Conservation (phyloP, 2,888 invertebrate species). For the Brachynemurus nebulosus region DNA sequence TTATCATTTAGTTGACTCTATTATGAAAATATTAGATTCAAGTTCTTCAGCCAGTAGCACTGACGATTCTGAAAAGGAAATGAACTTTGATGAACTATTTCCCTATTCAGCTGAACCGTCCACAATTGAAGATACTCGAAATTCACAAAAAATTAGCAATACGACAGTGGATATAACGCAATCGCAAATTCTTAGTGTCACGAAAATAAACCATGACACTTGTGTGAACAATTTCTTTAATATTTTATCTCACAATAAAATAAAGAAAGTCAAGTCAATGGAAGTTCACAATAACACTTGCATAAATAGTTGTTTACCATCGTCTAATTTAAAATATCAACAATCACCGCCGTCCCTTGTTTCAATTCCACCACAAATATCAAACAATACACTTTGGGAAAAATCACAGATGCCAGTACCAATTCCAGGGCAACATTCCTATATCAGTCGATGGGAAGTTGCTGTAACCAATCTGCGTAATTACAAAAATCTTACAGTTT, state of each 20-base stretch:
- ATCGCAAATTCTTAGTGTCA: neutral
- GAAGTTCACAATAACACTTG: neutral
- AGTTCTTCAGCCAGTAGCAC: conserved; percentile 1
- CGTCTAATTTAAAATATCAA: too few species aligned
- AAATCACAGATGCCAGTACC: neutral
- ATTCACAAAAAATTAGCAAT: neutral
- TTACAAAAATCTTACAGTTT: conserved; percentile 9
- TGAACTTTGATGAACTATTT: conserved; percentile 5
- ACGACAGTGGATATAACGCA: neutral
- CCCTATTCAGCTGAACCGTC: conserved; percentile 2
- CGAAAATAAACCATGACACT: neutral
- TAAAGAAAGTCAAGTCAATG: neutral
- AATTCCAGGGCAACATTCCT: neutral
- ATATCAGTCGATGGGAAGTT: conserved; percentile 11
- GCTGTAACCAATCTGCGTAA: conserved; percentile 10
- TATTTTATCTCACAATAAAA: conserved; percentile 6
- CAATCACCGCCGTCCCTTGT: too few species aligned
- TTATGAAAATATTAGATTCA: conserved; percentile 11
- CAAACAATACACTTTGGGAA: conserved; percentile 3
- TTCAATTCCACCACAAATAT: neutral
- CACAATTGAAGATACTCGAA: neutral
- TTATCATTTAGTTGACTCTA: conserved; percentile 23
- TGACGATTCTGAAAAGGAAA: conserved; percentile 2
- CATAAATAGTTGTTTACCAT: too few species aligned
- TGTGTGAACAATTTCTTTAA: conserved; percentile 3